phyloP scores from a whole-genome alignment of 2,888 invertebrate species.

The Phalera bucephala region DNA sequence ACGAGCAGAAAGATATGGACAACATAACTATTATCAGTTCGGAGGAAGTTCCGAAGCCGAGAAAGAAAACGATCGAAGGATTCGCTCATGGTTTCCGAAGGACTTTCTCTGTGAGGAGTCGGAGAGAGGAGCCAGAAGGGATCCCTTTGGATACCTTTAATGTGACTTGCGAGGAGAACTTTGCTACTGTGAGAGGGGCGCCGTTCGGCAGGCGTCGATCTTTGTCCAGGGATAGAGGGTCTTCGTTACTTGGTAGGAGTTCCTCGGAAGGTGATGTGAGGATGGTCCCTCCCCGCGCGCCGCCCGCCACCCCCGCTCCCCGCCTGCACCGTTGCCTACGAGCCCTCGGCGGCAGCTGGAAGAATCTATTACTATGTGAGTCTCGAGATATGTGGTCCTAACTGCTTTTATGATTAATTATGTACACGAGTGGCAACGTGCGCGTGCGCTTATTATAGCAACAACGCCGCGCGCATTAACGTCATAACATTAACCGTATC shows the following conservation, averaged over 20 bases:
- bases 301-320: constrained; percentile 67
- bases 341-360: constrained; percentile 91
- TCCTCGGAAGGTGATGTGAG: constrained; percentile 88
- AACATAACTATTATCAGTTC: constrained; percentile 76
- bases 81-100: constrained; percentile 70
- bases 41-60: constrained; percentile 69
- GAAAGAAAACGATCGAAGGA: constrained; percentile 69
- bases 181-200: constrained; percentile 71
- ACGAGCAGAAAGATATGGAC: constrained; percentile 61
- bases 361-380: constrained; percentile 91
- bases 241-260: constrained; percentile 83
- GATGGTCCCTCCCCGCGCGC: constrained; percentile 59
- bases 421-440: constrained; percentile 7
- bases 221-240: constrained; percentile 76
- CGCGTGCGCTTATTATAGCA: constrained; percentile 14
- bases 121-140: constrained; percentile 62
- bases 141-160: constrained; percentile 72
- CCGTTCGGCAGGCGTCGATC: constrained; percentile 75
- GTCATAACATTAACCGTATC: constrained; percentile 51
- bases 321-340: constrained; percentile 87
- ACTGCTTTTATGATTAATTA: constrained; percentile 26
- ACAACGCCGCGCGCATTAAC: constrained; percentile 36
- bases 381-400: constrained; percentile 54
- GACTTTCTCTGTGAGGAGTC: constrained; percentile 70
- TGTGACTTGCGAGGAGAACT: constrained; percentile 60